Evolutionary conservation across 1,140 invertebrate species (phyloP).

Genomic region (Brachionus koreanus): DNA sequence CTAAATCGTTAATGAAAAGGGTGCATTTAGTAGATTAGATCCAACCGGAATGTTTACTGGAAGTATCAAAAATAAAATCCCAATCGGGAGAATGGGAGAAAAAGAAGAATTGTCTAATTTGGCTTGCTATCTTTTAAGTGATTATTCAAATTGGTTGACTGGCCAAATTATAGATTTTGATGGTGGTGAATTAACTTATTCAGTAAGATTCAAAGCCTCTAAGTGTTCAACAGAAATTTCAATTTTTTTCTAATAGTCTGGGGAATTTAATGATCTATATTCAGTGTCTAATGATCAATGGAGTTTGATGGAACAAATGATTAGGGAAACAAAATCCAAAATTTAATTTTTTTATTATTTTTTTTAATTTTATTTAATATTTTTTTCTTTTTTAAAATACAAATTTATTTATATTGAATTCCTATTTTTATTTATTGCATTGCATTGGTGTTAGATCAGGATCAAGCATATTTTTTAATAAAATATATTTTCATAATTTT

Average conservation of each 20-base stretch:
- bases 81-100: constrained; percentile 61
- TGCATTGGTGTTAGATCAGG: too few species aligned
- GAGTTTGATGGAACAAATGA: constrained; percentile 60
- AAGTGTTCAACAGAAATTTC: background rate
- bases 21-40: constrained; percentile 62
- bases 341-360: background rate
- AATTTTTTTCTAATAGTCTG: constrained; percentile 50
- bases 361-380: too few species aligned
- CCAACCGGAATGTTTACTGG: constrained; percentile 59
- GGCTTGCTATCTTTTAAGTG: constrained; percentile 62
- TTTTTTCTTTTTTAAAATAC: too few species aligned
- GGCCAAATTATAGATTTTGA: constrained; percentile 39
- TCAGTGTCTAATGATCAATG: constrained; percentile 58
- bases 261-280: constrained; percentile 59
- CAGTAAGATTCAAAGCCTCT: background rate
- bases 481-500: too few species aligned
- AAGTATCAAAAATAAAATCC: constrained; percentile 53
- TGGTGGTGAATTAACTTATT: constrained; percentile 56
- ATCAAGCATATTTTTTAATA: too few species aligned
- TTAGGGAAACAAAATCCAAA: constrained; percentile 49
- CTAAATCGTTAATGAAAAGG: constrained; percentile 49
- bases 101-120: constrained; percentile 63
- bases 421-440: too few species aligned
- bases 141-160: constrained; percentile 58
- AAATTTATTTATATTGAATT: too few species aligned